Conservation (phyloP, 2,888 invertebrate species). For the Callimorpha dominula region DNA sequence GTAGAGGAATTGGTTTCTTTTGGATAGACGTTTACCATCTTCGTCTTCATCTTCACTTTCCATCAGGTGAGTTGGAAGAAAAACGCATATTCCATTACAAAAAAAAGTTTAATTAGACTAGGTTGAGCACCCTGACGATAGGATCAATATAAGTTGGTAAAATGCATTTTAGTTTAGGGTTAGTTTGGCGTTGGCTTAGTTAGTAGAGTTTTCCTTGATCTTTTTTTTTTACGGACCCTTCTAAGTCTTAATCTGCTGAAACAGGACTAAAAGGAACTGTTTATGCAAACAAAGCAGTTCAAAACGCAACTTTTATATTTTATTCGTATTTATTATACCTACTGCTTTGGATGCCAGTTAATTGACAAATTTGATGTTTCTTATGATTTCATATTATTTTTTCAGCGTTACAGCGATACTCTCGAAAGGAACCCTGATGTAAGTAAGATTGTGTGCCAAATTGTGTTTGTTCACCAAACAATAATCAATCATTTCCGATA, state of each 20-base stretch:
- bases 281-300: background rate
- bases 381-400: constrained; percentile 33
- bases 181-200: too few species aligned
- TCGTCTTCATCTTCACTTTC: too few species aligned
- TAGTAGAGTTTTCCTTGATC: background rate
- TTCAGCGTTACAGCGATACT: constrained; percentile 55
- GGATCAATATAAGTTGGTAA: too few species aligned
- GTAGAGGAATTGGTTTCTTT: too few species aligned
- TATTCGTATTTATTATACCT: background rate
- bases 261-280: background rate
- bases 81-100: too few species aligned
- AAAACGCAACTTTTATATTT: background rate
- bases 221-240: background rate
- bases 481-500: constrained; percentile 71
- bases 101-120: too few species aligned
- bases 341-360: background rate
- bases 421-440: constrained; percentile 72
- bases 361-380: background rate
- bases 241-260: background rate
- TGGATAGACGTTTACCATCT: too few species aligned
- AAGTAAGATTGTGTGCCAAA: constrained; percentile 74
- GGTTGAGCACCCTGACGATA: too few species aligned
- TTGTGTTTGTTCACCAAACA: constrained; percentile 73
- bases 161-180: too few species aligned
- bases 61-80: too few species aligned